Evolutionary conservation across 2,888 invertebrate species (phyloP).

Genomic region (Hyles lineata): DNA sequence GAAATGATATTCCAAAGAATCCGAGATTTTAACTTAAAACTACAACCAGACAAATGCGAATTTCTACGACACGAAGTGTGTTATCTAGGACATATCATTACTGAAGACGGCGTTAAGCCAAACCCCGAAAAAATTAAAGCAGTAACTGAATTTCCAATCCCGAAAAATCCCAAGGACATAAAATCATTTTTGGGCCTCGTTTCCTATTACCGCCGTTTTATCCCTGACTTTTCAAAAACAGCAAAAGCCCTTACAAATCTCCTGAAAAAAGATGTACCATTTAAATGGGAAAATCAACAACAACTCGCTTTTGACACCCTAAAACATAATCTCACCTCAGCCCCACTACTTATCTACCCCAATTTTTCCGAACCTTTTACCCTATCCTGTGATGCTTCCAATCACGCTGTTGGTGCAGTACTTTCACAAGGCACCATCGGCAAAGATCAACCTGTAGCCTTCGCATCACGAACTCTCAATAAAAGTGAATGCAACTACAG

Average conservation of each 20-base stretch:
- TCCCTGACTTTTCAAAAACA: neutral
- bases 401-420: constrained; percentile 34
- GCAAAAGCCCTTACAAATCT: neutral
- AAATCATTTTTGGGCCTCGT: no score
- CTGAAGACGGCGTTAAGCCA: no score
- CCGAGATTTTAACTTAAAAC: neutral
- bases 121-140: no score
- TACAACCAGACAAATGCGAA: neutral
- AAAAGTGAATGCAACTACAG: constrained; percentile 18
- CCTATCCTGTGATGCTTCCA: constrained; percentile 35
- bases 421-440: constrained; percentile 37
- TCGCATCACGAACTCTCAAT: no score
- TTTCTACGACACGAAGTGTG: no score
- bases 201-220: no score
- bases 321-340: constrained; percentile 27
- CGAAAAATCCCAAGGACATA: no score
- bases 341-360: constrained; percentile 26
- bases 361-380: constrained; percentile 34
- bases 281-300: constrained; percentile 20
- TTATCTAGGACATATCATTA: no score
- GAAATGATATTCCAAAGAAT: neutral
- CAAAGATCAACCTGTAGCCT: no score
- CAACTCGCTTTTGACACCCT: constrained; percentile 26
- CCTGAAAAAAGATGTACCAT: constrained; percentile 27
- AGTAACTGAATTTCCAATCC: no score